Conservation (phyloP, 2,113 vertebrate genomes). For the Aegotheles bennettii region DNA sequence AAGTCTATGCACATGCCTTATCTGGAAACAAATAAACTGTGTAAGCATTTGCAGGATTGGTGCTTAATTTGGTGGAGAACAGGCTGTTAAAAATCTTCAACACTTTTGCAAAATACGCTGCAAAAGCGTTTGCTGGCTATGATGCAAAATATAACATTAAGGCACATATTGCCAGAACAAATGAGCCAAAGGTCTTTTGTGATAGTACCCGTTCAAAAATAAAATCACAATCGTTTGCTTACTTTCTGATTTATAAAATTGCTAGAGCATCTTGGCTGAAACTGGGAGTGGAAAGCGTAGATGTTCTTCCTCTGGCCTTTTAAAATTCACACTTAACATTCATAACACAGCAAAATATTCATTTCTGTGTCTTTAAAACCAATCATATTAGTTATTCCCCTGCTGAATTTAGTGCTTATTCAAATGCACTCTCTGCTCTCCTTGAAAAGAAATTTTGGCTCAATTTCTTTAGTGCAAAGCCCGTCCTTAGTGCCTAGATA, state of each 20-base stretch:
- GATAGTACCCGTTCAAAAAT: conserved; percentile 4
- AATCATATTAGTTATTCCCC: conserved; percentile 47
- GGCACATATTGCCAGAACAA: conserved; percentile 7
- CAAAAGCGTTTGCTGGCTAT: not conserved
- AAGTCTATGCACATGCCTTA: not conserved
- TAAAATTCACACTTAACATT: not conserved
- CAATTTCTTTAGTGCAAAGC: not conserved
- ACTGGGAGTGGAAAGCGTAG: not conserved
- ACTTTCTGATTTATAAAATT: conserved; percentile 24
- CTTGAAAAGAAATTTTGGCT: conserved; percentile 47
- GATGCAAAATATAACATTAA: not conserved
- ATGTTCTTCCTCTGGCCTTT: not conserved
- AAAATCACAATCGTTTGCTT: not conserved
- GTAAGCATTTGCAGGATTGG: not conserved
- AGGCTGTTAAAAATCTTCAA: conserved; percentile 8
- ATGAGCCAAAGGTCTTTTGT: conserved; percentile 40
- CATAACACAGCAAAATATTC: conserved; percentile 4
- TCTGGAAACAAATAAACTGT: not conserved
- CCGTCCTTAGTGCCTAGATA: conserved; percentile 17
- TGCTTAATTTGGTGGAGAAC: conserved; percentile 28
- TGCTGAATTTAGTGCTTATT: conserved; percentile 51
- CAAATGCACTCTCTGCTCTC: conserved; percentile 10
- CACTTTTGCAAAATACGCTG: not conserved
- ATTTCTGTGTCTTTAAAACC: conserved; percentile 49
- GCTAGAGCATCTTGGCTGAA: not conserved